Evolutionary conservation across 2,797 vertebrate genomes (phyloP).

Genomic region (Macropodus opercularis): DNA sequence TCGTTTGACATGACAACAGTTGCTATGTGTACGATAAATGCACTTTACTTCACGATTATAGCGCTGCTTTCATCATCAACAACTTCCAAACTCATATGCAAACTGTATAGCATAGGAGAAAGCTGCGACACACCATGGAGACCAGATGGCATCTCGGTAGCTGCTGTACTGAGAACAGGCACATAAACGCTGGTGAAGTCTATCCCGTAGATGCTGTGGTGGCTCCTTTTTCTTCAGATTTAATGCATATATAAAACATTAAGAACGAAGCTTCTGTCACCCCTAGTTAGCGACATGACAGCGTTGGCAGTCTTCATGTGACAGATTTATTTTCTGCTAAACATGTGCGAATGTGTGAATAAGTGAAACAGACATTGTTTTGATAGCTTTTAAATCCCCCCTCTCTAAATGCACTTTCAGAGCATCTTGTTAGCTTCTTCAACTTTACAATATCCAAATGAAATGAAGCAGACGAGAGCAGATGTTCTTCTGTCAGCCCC

Average conservation of each 20-base stretch:
- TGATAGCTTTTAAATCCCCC: not conserved
- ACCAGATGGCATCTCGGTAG: too few relatives aligned
- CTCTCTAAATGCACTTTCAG: not conserved
- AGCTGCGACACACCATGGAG: too few relatives aligned
- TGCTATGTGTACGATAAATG: too few relatives aligned
- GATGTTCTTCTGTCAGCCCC: slow-evolving; percentile 1
- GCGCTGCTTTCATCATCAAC: not conserved
- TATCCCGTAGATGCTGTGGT: too few relatives aligned
- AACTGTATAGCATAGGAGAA: too few relatives aligned
- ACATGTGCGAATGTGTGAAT: not conserved
- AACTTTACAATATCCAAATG: not conserved
- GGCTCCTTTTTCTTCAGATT: not conserved
- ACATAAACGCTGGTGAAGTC: too few relatives aligned
- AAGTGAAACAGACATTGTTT: not conserved
- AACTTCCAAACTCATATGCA: too few relatives aligned
- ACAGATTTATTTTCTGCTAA: slow-evolving; percentile 11
- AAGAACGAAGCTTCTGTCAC: not conserved
- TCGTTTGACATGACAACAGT: not conserved
- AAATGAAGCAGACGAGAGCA: not conserved
- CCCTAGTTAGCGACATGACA: not conserved
- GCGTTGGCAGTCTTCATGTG: not conserved
- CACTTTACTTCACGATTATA: too few relatives aligned
- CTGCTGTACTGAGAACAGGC: too few relatives aligned
- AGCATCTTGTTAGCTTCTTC: not conserved
- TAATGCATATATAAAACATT: not conserved